Percentiles rank a stretch among this genome's conserved stretches.
Conservation (phyloP, 64 coral and sea anemone species). For the Dendrophyllia cribrosa region DNA sequence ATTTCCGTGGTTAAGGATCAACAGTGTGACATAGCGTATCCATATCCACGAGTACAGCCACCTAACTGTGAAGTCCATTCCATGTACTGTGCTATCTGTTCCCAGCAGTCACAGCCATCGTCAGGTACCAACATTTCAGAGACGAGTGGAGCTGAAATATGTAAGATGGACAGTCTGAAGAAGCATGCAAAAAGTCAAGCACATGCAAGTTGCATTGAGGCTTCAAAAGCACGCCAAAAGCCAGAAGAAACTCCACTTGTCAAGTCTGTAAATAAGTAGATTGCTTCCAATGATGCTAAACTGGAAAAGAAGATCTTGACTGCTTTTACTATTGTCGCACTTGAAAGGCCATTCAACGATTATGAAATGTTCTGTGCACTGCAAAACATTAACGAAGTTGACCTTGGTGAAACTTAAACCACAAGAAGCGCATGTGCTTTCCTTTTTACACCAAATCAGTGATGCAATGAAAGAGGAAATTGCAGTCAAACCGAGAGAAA, state of each 20-base stretch:
- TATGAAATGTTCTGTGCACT: slow-evolving; percentile 50
- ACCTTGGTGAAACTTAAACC: slow-evolving; percentile 43
- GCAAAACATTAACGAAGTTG: slow-evolving; percentile 55
- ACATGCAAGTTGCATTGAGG: slow-evolving; percentile 8
- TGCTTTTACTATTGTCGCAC: slow-evolving; percentile 37
- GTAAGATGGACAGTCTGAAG: slow-evolving; percentile 38
- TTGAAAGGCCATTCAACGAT: slow-evolving; percentile 63
- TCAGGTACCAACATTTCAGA: slow-evolving; percentile 7
- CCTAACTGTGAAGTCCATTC: not conserved
- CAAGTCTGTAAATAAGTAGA: not conserved
- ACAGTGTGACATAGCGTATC: not conserved
- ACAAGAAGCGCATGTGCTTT: slow-evolving; percentile 17
- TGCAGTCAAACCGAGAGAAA: not conserved
- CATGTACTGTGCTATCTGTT: slow-evolving; percentile 2
- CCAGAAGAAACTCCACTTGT: slow-evolving; percentile 6
- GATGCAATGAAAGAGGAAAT: slow-evolving; percentile 9
- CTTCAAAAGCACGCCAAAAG: not conserved
- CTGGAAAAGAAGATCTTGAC: slow-evolving; percentile 57
- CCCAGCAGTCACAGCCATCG: not conserved
- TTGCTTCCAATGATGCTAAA: slow-evolving; percentile 5
- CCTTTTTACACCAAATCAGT: slow-evolving; percentile 13
- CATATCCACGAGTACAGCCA: slow-evolving; percentile 1
- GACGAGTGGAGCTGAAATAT: slow-evolving; percentile 32
- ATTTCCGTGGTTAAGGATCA: slow-evolving; percentile 37
- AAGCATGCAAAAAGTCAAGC: slow-evolving; percentile 45